Evolutionary conservation across 1,140 invertebrate genomes (phyloP), one percentile per base, ranked within the genome.

Genomic region (Caenorhabditis briggsae): DNA sequence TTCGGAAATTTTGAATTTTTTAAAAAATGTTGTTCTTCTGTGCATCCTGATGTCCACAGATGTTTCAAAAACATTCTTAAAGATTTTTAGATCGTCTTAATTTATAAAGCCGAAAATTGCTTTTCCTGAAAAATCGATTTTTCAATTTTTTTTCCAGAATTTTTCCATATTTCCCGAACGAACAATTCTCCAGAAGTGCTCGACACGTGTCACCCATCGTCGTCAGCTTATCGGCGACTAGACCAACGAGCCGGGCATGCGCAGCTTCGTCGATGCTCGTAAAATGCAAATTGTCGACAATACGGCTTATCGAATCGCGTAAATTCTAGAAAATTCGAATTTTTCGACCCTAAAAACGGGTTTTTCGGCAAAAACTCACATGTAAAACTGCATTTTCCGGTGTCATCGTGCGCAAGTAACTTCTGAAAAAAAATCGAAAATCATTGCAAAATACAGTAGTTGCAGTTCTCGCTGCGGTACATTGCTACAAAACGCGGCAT

Each of bases 271-370:
- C 70, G 43, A 78, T 50, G n/a, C 9, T 25, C 6, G 16, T 14
- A n/a, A 78, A 78, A 7, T 33, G n/a, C 20, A 50, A 20, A 50
- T 78, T 78, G 43, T 78, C 43, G 43, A 78, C 70, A 20, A 78
- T 78, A 9, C 70, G 43, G n/a, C 70, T 78, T 12, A 78, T n/a
- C 7, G 70, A 78, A 50, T 78, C 70, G 18, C 70, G 70, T 50
- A 78, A 43, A 78, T 78, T 78, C 70, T 78, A 48, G 23, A 50
- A 25, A 50, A 78, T 50, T 14, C 25, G 8, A 70, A 70, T 33
- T 64, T 64, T 64, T 64, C 8, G 7, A 64, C 33, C 33, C 3
- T 3, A 6, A 59, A 59, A 59, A 59, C 8, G 33, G 9, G 33
- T 33, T 64, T 12, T 33, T 33, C 33, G 33, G 3, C 9, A 8